phyloP scores from a whole-genome alignment of 2,113 vertebrate species.

The Colistium nudipinnis region DNA sequence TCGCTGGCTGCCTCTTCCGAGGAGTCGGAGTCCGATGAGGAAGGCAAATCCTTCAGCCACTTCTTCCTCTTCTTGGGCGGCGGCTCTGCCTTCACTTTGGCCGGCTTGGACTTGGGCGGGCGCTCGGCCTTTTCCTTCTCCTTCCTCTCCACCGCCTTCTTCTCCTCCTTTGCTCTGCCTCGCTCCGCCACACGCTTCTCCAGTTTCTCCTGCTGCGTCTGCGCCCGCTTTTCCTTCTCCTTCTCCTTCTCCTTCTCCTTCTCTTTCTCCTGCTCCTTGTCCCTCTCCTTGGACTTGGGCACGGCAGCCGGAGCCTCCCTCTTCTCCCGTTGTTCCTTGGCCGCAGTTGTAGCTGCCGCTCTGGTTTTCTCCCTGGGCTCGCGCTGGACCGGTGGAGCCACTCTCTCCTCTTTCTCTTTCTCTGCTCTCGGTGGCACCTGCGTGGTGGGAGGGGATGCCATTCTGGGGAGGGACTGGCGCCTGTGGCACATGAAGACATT shows the following conservation, averaged over 20 bases:
- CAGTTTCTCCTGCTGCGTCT: slow-evolving; percentile 64
- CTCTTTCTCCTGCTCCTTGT: slow-evolving; percentile 60
- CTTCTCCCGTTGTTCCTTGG: slow-evolving; percentile 72
- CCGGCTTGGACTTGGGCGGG: slow-evolving; percentile 79
- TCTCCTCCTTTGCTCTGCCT: slow-evolving; percentile 77
- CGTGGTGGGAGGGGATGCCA: slow-evolving; percentile 70
- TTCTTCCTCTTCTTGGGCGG: slow-evolving; percentile 94
- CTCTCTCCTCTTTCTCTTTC: slow-evolving; percentile 77
- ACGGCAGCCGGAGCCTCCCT: slow-evolving; percentile 55
- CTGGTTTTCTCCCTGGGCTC: slow-evolving; percentile 74
- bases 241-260: slow-evolving; percentile 58
- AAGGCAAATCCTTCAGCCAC: slow-evolving; percentile 90
- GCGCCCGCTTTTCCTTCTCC: slow-evolving; percentile 72
- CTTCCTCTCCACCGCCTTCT: slow-evolving; percentile 69
- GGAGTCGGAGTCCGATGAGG: slow-evolving; percentile 89
- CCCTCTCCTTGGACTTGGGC: slow-evolving; percentile 65
- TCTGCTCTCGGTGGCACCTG: slow-evolving; percentile 58
- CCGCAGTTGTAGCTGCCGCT: slow-evolving; percentile 18
- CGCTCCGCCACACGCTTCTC: slow-evolving; percentile 76
- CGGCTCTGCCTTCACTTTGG: slow-evolving; percentile 90
- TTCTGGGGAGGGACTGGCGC: slow-evolving; percentile 75
- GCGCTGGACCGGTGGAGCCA: slow-evolving; percentile 63
- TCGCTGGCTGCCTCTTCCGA: slow-evolving; percentile 88
- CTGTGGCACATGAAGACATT: slow-evolving; percentile 46
- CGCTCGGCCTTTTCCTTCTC: slow-evolving; percentile 73